phyloP scores from a whole-genome alignment of 2,797 vertebrate species.

The Anabacerthia variegaticeps region DNA sequence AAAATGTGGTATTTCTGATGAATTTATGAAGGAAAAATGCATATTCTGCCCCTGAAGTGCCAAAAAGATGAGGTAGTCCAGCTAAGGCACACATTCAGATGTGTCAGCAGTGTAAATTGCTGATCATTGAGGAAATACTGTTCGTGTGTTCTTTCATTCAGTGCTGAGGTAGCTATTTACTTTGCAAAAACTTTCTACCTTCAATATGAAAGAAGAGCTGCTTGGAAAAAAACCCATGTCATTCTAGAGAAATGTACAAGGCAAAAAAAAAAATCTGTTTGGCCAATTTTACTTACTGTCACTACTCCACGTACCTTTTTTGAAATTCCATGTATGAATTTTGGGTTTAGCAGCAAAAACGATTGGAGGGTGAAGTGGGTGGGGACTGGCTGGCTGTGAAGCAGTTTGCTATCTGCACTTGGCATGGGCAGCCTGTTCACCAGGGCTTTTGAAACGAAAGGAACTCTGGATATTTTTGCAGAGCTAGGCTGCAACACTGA shows the following conservation, averaged over 20 bases:
- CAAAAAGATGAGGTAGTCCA: not conserved
- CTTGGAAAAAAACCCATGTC: not conserved
- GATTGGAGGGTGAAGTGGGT: rapidly evolving
- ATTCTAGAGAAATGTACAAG: not conserved
- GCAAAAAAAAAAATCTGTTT: not conserved
- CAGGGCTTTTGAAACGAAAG: not conserved
- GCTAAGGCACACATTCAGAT: not conserved
- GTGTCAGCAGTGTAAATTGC: not conserved
- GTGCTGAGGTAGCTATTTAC: not conserved
- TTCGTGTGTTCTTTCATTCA: not conserved
- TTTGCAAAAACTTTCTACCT: not conserved
- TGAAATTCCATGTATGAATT: not conserved
- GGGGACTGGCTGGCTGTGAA: not conserved
- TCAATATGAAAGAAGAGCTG: not conserved
- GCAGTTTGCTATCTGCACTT: not conserved
- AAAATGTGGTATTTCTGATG: not conserved
- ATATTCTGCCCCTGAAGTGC: not conserved
- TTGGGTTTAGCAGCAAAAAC: not conserved
- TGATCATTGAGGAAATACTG: not conserved
- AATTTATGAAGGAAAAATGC: not conserved
- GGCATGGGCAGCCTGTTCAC: not conserved
- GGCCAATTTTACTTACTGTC: not conserved
- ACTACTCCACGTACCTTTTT: not conserved
- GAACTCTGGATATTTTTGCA: not conserved
- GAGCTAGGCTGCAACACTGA: not conserved